phyloP scores from a whole-genome alignment of 2,888 invertebrate genomes.

The Scelioninae gen. 1 region DNA sequence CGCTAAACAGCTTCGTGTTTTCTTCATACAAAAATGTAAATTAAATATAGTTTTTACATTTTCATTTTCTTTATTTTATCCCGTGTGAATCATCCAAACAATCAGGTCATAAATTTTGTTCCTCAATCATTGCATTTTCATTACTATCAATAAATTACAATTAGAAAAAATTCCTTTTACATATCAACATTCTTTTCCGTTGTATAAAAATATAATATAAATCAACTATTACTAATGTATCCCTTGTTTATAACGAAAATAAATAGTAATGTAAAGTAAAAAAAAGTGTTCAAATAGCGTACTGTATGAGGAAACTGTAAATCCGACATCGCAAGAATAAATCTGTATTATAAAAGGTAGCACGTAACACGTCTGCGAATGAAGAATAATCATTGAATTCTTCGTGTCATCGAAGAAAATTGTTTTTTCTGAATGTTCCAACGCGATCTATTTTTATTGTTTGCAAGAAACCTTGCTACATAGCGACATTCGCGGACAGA shows the following conservation, averaged over 20 bases:
- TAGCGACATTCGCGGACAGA: constrained; percentile 13
- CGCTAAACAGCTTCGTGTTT: neutral
- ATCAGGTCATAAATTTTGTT: constrained; percentile 1
- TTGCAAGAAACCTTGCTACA: constrained; percentile 53
- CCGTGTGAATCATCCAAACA: constrained; percentile 8
- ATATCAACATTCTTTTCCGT: no score
- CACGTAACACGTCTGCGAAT: constrained; percentile 37
- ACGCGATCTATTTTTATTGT: constrained; percentile 65
- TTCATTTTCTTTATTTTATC: constrained; percentile 16
- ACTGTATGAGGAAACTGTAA: constrained; percentile 26
- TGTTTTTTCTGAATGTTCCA: constrained; percentile 42
- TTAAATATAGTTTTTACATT: no score
- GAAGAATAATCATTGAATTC: constrained; percentile 57
- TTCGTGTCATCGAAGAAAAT: constrained; percentile 58
- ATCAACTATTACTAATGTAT: neutral
- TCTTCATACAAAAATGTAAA: neutral
- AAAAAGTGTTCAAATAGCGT: constrained; percentile 13
- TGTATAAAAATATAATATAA: no score
- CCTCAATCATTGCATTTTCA: neutral
- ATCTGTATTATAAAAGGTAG: constrained; percentile 23
- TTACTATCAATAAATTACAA: neutral
- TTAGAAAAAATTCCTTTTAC: no score
- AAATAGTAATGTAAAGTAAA: neutral
- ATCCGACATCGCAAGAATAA: constrained; percentile 26
- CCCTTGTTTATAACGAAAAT: neutral